Base-by-base conservation (phyloP, 2,888 invertebrate genomes). In the Gari tellinella region DNA sequence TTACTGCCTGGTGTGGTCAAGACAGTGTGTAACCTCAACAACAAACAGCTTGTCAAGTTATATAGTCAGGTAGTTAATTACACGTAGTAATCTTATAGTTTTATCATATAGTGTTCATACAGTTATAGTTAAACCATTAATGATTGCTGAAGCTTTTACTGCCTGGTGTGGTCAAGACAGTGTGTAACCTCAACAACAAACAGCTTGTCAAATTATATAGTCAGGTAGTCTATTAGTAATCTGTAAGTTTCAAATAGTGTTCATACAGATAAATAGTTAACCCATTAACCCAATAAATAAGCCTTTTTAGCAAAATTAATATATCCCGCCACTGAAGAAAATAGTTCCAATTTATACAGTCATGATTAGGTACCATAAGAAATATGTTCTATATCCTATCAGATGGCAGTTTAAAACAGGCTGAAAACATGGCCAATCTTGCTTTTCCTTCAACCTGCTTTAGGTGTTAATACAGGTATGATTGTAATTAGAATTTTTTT, bases 131-230 rank as follows among this genome's bases (percentile, higher is more conserved):
- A 43, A 43, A 17, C 4, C 4, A 43, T 8, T 8, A 8, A 31
- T 43, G 97, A 48, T 96, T 97, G 96, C 94, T 97, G 89, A 95
- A 95, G 86, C 92, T 97, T 80, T 92, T 98, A 23, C 92, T 98
- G 57, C 98, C 98, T 0, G 95, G 95, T 52, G 95, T 95, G 26
- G 94, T 95, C 15, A 97, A 97, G 91, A 93, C 96, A 72, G 95
- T 97, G 38, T 99, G 98, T 90, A 98, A 98, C 93, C 93, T 99
- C 55, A 97, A 97, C 93, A 97, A 96, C 89, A 97, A 97, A 91
- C 97, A 97, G 89, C 93, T 99, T 61, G 93, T 97, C 0, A 98
- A 98, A 92, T 92, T 97, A 49, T 98, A 97, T 90, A 95, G 97
- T 51, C 94, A 94, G 89, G 93, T 93, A 81, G 86, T 31, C 8